phyloP scores from a whole-genome alignment of 2,888 invertebrate species.

The Seira musarum region DNA sequence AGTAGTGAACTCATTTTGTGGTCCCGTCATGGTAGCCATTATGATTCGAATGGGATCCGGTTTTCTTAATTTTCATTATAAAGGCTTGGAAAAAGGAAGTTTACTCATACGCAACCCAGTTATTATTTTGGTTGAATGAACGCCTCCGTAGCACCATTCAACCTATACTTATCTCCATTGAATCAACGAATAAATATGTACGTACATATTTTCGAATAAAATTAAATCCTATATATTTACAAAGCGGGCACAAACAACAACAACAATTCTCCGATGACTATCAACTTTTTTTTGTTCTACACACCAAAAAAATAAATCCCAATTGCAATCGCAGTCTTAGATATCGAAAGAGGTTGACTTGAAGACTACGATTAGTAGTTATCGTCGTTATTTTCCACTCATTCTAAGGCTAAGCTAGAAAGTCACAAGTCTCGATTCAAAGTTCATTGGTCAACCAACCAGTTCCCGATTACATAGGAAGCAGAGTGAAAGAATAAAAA shows the following conservation, averaged over 20 bases:
- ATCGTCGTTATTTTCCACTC: no score
- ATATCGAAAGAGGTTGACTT: neutral
- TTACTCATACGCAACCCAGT: constrained; percentile 48
- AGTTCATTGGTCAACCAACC: neutral
- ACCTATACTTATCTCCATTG: constrained; percentile 25
- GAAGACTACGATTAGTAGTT: no score
- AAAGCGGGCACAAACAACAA: neutral
- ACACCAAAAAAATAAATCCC: neutral
- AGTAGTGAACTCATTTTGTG: constrained; percentile 17
- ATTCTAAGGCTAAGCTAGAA: constrained; percentile 20
- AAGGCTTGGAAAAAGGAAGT: constrained; percentile 48
- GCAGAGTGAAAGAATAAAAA: neutral
- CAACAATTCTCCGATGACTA: neutral
- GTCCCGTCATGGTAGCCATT: constrained; percentile 56
- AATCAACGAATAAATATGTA: neutral
- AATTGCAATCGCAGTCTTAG: neutral
- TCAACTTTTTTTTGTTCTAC: neutral
- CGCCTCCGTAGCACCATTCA: constrained; percentile 34
- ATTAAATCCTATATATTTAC: neutral
- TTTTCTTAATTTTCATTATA: constrained; percentile 59
- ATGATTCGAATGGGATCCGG: constrained; percentile 54
- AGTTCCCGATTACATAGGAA: neutral
- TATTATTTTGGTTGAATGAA: constrained; percentile 53
- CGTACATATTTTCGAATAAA: neutral
- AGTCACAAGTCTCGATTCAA: constrained; percentile 12